A percentile compares a stretch with the other conserved stretches of the same genome.
These are phyloP conservation scores for Lates calcarifer DNA, from an alignment of 2,113 vertebrate species.

Conservation along the genomic window DNA sequence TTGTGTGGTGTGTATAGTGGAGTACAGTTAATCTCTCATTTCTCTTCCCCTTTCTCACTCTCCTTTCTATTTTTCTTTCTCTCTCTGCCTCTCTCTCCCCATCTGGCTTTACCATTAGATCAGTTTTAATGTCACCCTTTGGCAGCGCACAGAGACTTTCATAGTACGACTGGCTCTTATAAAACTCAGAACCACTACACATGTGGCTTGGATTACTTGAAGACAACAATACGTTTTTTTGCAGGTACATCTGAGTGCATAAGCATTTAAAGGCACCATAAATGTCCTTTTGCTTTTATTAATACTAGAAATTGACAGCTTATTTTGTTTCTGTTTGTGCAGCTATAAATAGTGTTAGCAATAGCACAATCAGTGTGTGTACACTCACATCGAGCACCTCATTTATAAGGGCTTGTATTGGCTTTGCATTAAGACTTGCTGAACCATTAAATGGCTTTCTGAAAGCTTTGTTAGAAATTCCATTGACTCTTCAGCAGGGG, in stretches of 20 bases:
- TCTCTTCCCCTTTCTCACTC: constrained; percentile 18
- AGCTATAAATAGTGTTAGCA: constrained; percentile 19
- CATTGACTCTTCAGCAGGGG: constrained; percentile 70
- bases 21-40: constrained; percentile 33
- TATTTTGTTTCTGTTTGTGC: constrained; percentile 2
- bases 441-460: constrained; percentile 77
- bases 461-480: constrained; percentile 73
- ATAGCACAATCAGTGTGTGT: background rate
- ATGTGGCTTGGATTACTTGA: constrained; percentile 60
- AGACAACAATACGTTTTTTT: constrained; percentile 25
- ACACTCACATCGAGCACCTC: constrained; percentile 20
- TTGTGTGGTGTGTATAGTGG: constrained; percentile 11
- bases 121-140: constrained; percentile 80
- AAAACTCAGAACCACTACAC: constrained; percentile 70
- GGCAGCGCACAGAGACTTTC: constrained; percentile 74
- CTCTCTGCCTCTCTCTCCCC: constrained; percentile 47
- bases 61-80: constrained; percentile 31
- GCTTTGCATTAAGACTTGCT: constrained; percentile 73
- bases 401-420: constrained; percentile 55
- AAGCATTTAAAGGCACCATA: background rate
- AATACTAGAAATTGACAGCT: constrained; percentile 3
- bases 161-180: constrained; percentile 78
- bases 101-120: constrained; percentile 81
- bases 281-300: constrained; percentile 14
- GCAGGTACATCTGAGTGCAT: background rate